These are phyloP conservation scores for Drosophila ezoana DNA, from an alignment of 2,888 invertebrate genomes.

Conservation along the genomic window DNA sequence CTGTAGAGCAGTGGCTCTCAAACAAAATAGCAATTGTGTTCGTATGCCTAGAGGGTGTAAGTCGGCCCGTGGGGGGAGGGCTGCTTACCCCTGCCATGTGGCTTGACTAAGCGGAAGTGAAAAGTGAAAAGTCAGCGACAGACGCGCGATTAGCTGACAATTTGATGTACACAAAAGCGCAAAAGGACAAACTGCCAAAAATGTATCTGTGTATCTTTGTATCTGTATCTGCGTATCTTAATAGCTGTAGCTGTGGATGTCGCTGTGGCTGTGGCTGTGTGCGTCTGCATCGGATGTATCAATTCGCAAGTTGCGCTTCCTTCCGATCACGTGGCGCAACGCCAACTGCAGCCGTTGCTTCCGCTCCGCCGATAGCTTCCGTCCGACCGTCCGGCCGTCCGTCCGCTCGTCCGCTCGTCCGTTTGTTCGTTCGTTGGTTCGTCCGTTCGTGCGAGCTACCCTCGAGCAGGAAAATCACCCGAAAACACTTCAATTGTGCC, in stretches of 20 bases:
- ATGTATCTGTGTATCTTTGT: constrained; percentile 11
- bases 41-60: no score
- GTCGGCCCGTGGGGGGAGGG: no score
- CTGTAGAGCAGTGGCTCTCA: no score
- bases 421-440: neutral
- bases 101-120: constrained; percentile 24
- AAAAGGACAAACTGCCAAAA: neutral
- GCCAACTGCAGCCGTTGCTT: constrained; percentile 75
- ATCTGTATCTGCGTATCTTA: constrained; percentile 13
- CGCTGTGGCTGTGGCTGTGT: constrained; percentile 23
- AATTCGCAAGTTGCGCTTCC: constrained; percentile 79
- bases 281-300: constrained; percentile 77
- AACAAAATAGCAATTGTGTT: no score
- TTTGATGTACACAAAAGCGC: constrained; percentile 45
- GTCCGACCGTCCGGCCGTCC: constrained; percentile 51
- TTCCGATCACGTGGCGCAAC: constrained; percentile 78
- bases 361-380: constrained; percentile 78
- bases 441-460: no score
- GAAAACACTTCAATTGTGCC: constrained; percentile 47
- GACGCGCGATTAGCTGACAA: constrained; percentile 63
- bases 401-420: constrained; percentile 11
- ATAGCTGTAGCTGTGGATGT: constrained; percentile 13
- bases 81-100: neutral
- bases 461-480: neutral
- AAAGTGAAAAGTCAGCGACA: constrained; percentile 71